phyloP scores from a whole-genome alignment of 2,113 vertebrate species.

The Sander vitreus region DNA sequence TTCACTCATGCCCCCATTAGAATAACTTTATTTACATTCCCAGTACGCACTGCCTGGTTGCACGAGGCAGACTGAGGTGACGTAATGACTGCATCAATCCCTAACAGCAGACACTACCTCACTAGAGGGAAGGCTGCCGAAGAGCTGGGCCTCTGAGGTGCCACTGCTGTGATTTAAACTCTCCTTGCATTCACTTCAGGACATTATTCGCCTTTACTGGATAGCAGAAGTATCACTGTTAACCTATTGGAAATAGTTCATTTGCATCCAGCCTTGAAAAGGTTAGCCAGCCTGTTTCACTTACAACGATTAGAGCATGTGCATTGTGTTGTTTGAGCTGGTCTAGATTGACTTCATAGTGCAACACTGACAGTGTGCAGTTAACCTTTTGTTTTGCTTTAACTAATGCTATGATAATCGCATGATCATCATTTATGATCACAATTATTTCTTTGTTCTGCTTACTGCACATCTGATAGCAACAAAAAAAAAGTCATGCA shows the following conservation, averaged over 20 bases:
- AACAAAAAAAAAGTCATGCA: background rate
- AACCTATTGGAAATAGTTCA: conserved; percentile 71
- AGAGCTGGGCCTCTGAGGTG: conserved; percentile 57
- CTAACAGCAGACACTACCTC: conserved; percentile 78
- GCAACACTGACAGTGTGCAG: background rate
- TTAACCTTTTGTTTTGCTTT: conserved; percentile 42
- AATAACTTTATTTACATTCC: conserved; percentile 60
- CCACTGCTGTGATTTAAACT: conserved; percentile 55
- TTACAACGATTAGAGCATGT: conserved; percentile 45
- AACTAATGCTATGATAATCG: background rate
- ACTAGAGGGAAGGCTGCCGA: conserved; percentile 62
- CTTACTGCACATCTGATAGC: background rate
- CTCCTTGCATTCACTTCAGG: conserved; percentile 31
- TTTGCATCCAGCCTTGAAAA: conserved; percentile 71
- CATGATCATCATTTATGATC: background rate
- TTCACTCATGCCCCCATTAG: conserved; percentile 27
- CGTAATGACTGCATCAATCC: conserved; percentile 75
- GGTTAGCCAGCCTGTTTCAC: conserved; percentile 70
- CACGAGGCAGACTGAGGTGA: conserved; percentile 69
- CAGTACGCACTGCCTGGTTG: conserved; percentile 36
- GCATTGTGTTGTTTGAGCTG: conserved; percentile 24
- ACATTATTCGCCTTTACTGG: conserved; percentile 32
- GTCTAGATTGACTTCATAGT: conserved; percentile 7
- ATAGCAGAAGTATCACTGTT: conserved; percentile 25
- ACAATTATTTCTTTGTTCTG: background rate